phyloP scores from a whole-genome alignment of 30 jellyfish, hydroid and myxozoan species.

The Haliclystus octoradiatus region DNA sequence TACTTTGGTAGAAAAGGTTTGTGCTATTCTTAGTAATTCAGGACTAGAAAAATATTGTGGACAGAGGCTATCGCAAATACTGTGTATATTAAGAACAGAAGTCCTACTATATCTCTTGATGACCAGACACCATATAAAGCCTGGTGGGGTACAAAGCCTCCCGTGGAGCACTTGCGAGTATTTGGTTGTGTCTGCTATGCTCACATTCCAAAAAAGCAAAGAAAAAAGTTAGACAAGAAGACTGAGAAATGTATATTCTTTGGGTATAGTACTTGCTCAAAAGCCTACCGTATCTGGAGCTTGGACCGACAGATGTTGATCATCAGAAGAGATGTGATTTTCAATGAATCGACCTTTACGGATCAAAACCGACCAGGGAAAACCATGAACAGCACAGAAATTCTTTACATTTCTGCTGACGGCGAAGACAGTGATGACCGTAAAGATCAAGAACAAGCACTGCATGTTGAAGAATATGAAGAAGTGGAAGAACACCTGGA shows the following conservation, averaged over 20 bases:
- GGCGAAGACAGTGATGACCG: no score
- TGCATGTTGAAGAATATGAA: no score
- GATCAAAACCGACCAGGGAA: no score
- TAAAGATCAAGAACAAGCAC: no score
- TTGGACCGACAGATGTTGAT: background rate
- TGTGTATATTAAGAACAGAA: background rate
- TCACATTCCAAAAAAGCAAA: background rate
- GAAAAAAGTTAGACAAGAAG: background rate
- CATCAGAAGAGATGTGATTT: background rate
- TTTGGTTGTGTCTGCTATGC: background rate
- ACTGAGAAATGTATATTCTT: slow-evolving; percentile 3
- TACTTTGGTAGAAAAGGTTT: background rate
- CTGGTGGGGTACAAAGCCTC: slow-evolving; percentile 1
- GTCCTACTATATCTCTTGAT: slow-evolving; percentile 1
- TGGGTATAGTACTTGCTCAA: slow-evolving; percentile 1
- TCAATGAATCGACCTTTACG: background rate
- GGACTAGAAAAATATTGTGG: background rate
- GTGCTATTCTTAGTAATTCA: background rate
- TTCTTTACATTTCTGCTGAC: no score
- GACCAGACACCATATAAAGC: background rate
- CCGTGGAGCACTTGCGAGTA: background rate
- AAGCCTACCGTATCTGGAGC: slow-evolving; percentile 5
- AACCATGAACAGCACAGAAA: no score
- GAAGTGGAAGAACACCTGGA: no score
- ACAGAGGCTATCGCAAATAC: slow-evolving; percentile 7